A percentile compares a stretch with the other conserved stretches of the same genome.
Evolutionary conservation across 2,888 invertebrate genomes (phyloP).

Genomic region (Tetranychus truncatus): DNA sequence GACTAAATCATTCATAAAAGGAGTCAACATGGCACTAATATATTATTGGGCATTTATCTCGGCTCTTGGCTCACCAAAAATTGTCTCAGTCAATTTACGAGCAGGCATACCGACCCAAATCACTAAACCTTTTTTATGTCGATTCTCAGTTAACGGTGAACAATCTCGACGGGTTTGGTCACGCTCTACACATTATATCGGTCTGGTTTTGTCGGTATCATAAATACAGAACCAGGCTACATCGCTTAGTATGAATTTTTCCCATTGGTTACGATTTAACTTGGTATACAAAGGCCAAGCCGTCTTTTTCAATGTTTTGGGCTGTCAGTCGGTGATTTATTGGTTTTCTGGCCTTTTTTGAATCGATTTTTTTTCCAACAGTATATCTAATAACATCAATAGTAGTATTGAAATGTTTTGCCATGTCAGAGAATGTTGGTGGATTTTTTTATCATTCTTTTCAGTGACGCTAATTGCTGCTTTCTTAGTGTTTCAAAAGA

Average conservation of each 20-base stretch:
- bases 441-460: background rate
- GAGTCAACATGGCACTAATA: constrained; percentile 2
- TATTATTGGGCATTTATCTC: constrained; percentile 15
- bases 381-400: background rate
- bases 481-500: background rate
- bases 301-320: background rate
- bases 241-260: constrained; percentile 11
- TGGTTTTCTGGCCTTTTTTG: background rate
- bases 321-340: constrained; percentile 8
- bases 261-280: constrained; percentile 3
- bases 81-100: constrained; percentile 12
- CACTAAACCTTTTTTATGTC: constrained; percentile 12
- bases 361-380: background rate
- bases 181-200: constrained; percentile 3
- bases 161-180: background rate
- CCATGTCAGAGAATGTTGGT: background rate
- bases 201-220: background rate
- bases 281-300: constrained; percentile 8
- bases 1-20: constrained; percentile 3
- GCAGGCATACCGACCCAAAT: constrained; percentile 13
- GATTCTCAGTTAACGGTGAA: background rate
- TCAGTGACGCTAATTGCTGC: background rate
- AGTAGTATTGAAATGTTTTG: background rate
- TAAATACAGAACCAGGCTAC: constrained; percentile 11
- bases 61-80: constrained; percentile 15